These are phyloP conservation scores for Alethe diademata DNA, from an alignment of 2,113 vertebrate genomes.

Conservation along the genomic window DNA sequence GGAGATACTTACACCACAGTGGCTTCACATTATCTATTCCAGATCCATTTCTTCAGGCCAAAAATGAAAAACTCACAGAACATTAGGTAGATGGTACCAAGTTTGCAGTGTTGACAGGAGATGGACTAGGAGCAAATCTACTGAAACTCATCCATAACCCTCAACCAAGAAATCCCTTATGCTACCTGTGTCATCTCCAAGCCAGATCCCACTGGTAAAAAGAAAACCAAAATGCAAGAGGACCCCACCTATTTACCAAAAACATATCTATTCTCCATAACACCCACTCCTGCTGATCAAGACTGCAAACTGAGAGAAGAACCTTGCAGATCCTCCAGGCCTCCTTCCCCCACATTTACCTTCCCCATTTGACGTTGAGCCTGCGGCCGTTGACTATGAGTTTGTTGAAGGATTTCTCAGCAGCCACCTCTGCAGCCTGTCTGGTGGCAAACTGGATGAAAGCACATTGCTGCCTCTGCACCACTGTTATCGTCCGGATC, in stretches of 20 bases:
- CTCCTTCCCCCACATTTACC: constrained; percentile 67
- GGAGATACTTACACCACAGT: not conserved
- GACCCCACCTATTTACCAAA: not conserved
- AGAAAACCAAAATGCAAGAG: not conserved
- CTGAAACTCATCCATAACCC: not conserved
- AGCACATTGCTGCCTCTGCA: constrained; percentile 96
- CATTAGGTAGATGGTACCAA: not conserved
- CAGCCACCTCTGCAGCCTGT: constrained; percentile 90
- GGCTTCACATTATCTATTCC: not conserved
- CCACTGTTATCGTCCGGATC: constrained; percentile 93
- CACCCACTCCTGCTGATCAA: not conserved
- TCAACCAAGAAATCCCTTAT: not conserved
- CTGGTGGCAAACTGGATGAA: constrained; percentile 98
- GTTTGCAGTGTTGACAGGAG: not conserved
- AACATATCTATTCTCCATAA: not conserved
- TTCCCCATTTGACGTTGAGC: constrained; percentile 98
- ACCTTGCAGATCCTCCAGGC: not conserved
- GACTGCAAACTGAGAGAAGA: not conserved
- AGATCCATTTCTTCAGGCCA: not conserved
- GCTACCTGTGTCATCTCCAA: not conserved
- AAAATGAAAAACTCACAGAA: not conserved
- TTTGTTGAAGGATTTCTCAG: constrained; percentile 98
- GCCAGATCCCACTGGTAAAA: not conserved
- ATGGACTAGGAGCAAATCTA: not conserved
- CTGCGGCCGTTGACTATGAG: constrained; percentile 94